Base-by-base conservation (phyloP, 2,113 vertebrate genomes). In the Aleadryas rufinucha region DNA sequence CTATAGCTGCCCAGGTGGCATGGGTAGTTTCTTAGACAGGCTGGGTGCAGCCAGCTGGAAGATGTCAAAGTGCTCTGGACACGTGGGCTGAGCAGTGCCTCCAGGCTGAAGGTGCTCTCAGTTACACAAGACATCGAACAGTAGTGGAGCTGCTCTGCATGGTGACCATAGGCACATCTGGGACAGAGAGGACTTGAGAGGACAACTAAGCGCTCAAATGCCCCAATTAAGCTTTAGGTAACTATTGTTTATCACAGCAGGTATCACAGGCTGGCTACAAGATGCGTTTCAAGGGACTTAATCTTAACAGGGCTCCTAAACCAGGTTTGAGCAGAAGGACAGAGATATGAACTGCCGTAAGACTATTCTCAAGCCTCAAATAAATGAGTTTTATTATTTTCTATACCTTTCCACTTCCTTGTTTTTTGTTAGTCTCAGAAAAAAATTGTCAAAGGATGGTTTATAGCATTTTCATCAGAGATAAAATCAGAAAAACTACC, bases 1-100 rank as follows among this genome's bases (percentile, higher is more conserved):
- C 30, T 30, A 1, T 26, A 10, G 16, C 10, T 74, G 33, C 39
- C 47, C 0, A 0, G 17, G 19, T 21, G 33, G 47, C 59, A 63
- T 7, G 30, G 18, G 2, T 5, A 6, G 4, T 5, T 3, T 35
- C 33, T 81, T 27, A n/a, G 18, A 11, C 7, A 44, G 11, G 20
- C 12, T 63, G 45, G 56, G 6, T 64, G 27, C 44, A 89, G 44
- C 18, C 30, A n/a, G 5, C 5, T 83, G 63, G 21, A 50, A 72
- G 22, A 26, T 49, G 27, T 3, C 60, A 16, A 53, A 61, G 28
- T 49, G 8, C 12, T 49, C 19, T 56, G 35, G 14, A 16, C 3
- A 15, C 1, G 1, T 5, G 27, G 11, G 10, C 11, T 45, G n/a
- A 86, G 16, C 45, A 44, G 6, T 24, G 15, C 17, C 23, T 92